A percentile compares a stretch with the other conserved stretches of the same genome.
phyloP scores from a whole-genome alignment of 2,797 vertebrate species.

The Acropternis orthonyx region DNA sequence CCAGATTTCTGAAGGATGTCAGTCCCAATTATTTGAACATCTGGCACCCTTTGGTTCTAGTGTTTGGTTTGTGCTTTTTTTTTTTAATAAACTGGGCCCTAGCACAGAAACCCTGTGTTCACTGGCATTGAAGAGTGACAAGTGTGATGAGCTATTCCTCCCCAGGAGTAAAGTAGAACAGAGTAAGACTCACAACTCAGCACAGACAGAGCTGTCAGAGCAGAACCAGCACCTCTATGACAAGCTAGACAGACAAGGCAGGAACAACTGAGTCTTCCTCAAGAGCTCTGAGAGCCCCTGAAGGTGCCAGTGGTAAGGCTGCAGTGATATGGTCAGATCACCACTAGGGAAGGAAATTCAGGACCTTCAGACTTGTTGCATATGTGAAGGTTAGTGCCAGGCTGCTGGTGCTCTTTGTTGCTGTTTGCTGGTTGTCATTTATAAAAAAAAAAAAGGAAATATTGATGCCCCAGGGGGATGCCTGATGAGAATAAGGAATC shows the following conservation, averaged over 20 bases:
- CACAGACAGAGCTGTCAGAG: not conserved
- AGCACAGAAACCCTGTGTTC: not conserved
- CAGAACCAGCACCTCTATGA: not conserved
- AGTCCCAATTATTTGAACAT: not conserved
- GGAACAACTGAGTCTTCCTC: not conserved
- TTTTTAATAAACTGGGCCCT: not conserved
- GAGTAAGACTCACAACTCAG: not conserved
- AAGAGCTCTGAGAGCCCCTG: not conserved
- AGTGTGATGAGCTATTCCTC: not conserved
- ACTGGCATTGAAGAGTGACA: not conserved
- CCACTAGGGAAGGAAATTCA: not conserved
- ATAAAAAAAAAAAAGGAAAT: not conserved
- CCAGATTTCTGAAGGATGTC: not conserved
- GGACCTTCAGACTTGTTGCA: not conserved
- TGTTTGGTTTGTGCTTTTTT: not conserved
- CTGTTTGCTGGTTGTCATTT: not conserved
- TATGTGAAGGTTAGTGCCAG: not conserved
- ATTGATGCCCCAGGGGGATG: not conserved
- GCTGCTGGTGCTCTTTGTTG: not conserved
- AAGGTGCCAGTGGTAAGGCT: not conserved
- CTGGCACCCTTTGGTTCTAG: not conserved
- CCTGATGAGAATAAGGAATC: not conserved
- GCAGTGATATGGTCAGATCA: not conserved
- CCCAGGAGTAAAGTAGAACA: not conserved
- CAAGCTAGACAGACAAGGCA: not conserved